Evolutionary conservation across 2,113 vertebrate species (phyloP).

Genomic region (Urocitellus parryii): DNA sequence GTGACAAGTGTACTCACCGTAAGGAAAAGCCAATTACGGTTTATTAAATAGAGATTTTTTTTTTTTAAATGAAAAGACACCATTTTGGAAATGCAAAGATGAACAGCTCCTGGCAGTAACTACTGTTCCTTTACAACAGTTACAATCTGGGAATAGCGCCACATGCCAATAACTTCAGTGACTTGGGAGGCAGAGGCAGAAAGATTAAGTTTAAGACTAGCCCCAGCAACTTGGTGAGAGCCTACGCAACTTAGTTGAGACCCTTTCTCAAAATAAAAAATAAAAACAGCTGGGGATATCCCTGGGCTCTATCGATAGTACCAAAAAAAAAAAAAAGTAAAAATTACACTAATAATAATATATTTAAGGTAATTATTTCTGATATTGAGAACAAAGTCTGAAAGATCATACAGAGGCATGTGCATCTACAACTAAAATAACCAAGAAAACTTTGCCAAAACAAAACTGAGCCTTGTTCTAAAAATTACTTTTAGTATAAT

Average conservation of each 20-base stretch:
- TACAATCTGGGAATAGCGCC: neutral
- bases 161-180: no score
- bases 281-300: no score
- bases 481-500: neutral
- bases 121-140: neutral
- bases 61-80: neutral
- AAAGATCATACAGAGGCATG: neutral
- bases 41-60: neutral
- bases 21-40: neutral
- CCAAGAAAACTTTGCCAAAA: neutral
- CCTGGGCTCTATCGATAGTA: no score
- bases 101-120: neutral
- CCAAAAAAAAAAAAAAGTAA: neutral
- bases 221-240: no score
- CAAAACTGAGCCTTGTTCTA: neutral
- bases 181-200: no score
- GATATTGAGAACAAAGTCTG: neutral
- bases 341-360: neutral
- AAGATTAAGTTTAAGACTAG: no score
- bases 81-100: neutral
- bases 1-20: neutral
- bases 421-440: neutral
- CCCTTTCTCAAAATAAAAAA: no score
- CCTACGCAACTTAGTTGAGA: no score
- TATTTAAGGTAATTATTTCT: neutral